Base-by-base conservation (phyloP, 1,140 invertebrate genomes). In the Hycleus cichorii region DNA sequence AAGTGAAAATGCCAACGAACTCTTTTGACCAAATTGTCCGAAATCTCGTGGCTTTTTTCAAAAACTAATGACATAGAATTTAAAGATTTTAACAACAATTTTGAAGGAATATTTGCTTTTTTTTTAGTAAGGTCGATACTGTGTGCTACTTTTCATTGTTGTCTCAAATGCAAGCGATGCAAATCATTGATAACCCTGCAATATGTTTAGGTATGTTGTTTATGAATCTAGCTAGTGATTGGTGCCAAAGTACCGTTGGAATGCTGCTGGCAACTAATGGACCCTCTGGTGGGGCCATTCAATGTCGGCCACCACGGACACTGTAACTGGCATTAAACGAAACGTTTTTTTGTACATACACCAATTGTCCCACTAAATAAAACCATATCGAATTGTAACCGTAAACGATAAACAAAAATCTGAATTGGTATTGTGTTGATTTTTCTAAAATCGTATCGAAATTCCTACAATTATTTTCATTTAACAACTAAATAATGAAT, bases 171-270 rank as follows among this genome's bases (percentile, higher is more conserved):
- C 59, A 52, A 62, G 59, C 58, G 57, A 63, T 61, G 54, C 39
- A 47, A 46, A 59, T 56, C 47, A 32, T 32, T 32, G 32, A 32
- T 32, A 32, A 32, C 3, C 32, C 7, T 32, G 32, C 32, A 32
- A 32, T 32, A 4, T 32, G 32, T 32, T 5, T 7, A 32, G 32
- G 1, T 32, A 32, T 32, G 32, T 7, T 32, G 32, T 32, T 4
- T 32, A 32, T 32, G 32, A 32, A 32, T 32, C 4, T 32, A 32
- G 40, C 11, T 10, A 64, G 47, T 60, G 64, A 69, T 62, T 52
- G 68, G 64, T 68, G 68, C 53, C 66, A 58, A 12, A 62, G 66
- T 70, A 70, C 68, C 68, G 68, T 70, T 70, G 64, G 57, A 64
- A 67, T 64, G 64, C 59, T 47, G 63, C 66, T 45, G 48, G 47